Percentiles rank a stretch among this genome's conserved stretches.
These are phyloP conservation scores for Zosterops pallidus DNA, from an alignment of 2,113 vertebrate species.

Conservation along the genomic window DNA sequence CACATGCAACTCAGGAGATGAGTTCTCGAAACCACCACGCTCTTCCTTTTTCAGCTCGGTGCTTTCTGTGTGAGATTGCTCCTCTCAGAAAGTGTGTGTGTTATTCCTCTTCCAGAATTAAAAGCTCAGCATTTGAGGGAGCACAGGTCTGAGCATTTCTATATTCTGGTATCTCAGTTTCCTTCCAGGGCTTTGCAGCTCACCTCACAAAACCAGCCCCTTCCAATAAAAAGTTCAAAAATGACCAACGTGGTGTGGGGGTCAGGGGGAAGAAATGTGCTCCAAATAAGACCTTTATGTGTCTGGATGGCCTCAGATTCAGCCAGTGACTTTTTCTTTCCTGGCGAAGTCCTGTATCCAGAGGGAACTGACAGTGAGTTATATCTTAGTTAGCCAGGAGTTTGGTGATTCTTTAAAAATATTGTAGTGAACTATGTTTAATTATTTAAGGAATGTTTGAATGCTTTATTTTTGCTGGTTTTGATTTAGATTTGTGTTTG, in stretches of 20 bases:
- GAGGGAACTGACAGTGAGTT: not conserved
- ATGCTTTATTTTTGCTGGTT: not conserved
- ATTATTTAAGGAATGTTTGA: not conserved
- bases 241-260: not conserved
- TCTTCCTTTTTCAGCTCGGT: not conserved
- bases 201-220: not conserved
- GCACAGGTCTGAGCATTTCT: not conserved
- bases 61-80: accelerated
- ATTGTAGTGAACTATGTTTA: not conserved
- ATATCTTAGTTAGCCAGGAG: not conserved
- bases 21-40: accelerated
- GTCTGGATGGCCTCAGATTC: not conserved
- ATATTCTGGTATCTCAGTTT: not conserved
- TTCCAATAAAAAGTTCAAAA: not conserved
- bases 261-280: not conserved
- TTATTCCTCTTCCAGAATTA: not conserved
- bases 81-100: not conserved
- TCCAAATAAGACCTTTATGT: not conserved
- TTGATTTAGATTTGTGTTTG: not conserved
- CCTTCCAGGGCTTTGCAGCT: not conserved
- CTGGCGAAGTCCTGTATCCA: not conserved
- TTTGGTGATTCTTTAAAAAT: not conserved
- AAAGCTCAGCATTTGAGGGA: not conserved
- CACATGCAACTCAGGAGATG: not conserved
- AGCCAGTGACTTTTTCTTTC: not conserved